Evolutionary conservation across 2,113 vertebrate genomes (phyloP).

Genomic region (Blennius ocellaris): DNA sequence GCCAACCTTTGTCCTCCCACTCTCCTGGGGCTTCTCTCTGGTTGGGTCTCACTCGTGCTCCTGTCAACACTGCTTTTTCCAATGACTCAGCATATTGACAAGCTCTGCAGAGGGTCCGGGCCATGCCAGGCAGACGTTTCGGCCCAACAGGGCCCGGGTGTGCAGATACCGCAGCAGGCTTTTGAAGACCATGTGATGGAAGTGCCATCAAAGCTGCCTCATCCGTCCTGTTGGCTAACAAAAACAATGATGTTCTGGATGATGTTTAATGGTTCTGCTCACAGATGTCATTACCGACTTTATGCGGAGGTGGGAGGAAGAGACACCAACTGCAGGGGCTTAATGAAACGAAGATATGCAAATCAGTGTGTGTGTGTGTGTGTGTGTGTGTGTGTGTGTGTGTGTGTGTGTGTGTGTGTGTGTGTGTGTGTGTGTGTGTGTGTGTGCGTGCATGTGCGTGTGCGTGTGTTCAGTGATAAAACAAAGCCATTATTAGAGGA

Average conservation of each 20-base stretch:
- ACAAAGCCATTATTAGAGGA: slow-evolving; percentile 31
- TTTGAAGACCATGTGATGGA: slow-evolving; percentile 43
- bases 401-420: not conserved
- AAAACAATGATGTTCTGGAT: slow-evolving; percentile 10
- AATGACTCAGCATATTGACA: slow-evolving; percentile 60
- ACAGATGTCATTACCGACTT: slow-evolving; percentile 11
- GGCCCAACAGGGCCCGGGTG: slow-evolving; percentile 28
- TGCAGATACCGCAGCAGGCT: slow-evolving; percentile 19
- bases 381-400: too few relatives aligned
- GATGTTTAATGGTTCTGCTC: slow-evolving; percentile 21
- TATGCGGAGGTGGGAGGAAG: not conserved
- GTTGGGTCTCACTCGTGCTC: slow-evolving; percentile 16
- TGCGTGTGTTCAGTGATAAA: slow-evolving; percentile 14
- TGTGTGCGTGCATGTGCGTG: too few relatives aligned
- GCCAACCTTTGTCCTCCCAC: slow-evolving; percentile 27
- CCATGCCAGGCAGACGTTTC: slow-evolving; percentile 12
- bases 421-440: not conserved
- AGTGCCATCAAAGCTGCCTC: slow-evolving; percentile 25
- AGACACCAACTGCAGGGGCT: not conserved
- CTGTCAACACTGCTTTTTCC: slow-evolving; percentile 33
- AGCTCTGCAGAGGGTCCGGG: slow-evolving; percentile 28
- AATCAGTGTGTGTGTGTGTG: not conserved
- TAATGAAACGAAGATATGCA: slow-evolving; percentile 13
- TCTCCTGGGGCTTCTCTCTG: slow-evolving; percentile 8
- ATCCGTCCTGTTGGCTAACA: slow-evolving; percentile 40